phyloP scores from a whole-genome alignment of 1,140 invertebrate genomes.

The Tetranychus cinnabarinus region DNA sequence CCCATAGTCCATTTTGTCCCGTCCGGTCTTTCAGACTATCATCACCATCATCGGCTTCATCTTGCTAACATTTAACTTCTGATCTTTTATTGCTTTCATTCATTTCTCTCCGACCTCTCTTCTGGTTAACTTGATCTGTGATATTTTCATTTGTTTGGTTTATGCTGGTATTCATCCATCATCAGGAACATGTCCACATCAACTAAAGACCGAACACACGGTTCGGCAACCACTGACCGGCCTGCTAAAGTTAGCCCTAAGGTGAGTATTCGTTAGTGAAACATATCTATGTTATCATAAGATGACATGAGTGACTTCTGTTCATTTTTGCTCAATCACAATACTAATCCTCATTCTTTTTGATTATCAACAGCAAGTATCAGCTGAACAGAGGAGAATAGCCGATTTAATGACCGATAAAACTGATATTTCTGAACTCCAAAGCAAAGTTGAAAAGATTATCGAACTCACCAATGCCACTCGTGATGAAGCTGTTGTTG shows the following conservation, averaged over 20 bases:
- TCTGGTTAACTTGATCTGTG: neutral
- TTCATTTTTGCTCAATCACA: no score
- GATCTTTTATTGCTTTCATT: neutral
- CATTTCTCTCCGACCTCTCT: neutral
- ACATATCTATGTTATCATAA: no score
- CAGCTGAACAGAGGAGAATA: no score
- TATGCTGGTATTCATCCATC: neutral
- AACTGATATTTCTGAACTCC: slow-evolving; percentile 34
- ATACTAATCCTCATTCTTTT: no score
- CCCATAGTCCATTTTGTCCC: neutral
- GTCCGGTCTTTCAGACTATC: neutral
- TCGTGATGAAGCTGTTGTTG: slow-evolving; percentile 20
- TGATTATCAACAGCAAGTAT: no score
- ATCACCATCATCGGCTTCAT: neutral
- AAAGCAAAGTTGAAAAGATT: slow-evolving; percentile 40
- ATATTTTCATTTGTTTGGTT: neutral
- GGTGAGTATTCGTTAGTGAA: no score
- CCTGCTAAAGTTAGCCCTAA: no score
- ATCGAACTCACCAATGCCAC: slow-evolving; percentile 21
- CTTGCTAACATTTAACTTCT: neutral
- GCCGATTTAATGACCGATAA: slow-evolving; percentile 30
- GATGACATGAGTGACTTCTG: no score
- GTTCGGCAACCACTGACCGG: no score
- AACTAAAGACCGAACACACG: no score
- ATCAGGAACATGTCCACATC: no score